Evolutionary conservation across 2,888 invertebrate genomes (phyloP).

Genomic region (Anthoptus insignis): DNA sequence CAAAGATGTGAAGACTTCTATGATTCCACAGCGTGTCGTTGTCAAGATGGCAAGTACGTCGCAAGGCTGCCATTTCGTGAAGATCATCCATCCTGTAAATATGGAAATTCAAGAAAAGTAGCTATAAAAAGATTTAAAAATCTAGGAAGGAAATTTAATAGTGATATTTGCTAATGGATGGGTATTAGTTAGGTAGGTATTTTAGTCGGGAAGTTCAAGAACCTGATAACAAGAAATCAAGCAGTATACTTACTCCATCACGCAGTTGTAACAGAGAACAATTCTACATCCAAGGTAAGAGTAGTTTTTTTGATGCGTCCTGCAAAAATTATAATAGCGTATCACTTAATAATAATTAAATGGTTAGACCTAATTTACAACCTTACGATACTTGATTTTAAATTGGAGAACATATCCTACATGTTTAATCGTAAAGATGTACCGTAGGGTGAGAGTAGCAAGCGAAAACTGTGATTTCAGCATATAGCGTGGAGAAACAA

Average conservation of each 20-base stretch:
- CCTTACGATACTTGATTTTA: conserved; percentile 49
- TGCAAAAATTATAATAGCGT: conserved; percentile 38
- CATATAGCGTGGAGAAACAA: conserved; percentile 39
- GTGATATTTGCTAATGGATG: conserved; percentile 37
- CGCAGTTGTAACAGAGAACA: conserved; percentile 48
- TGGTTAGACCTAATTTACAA: conserved; percentile 52
- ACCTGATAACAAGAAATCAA: conserved; percentile 18
- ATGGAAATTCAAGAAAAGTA: conserved; percentile 38
- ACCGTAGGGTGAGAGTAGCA: conserved; percentile 41
- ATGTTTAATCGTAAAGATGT: conserved; percentile 54
- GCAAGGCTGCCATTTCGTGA: conserved; percentile 47
- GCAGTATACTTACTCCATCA: conserved; percentile 54
- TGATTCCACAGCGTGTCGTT: conserved; percentile 36
- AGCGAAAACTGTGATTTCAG: conserved; percentile 38
- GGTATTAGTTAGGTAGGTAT: conserved; percentile 49
- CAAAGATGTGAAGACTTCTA: conserved; percentile 42
- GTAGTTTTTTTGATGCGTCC: conserved; percentile 46
- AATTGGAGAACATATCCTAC: conserved; percentile 45
- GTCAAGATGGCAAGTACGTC: conserved; percentile 42
- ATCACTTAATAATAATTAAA: conserved; percentile 48
- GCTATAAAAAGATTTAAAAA: conserved; percentile 41
- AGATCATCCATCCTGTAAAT: conserved; percentile 26
- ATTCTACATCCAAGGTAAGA: conserved; percentile 36
- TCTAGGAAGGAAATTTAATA: conserved; percentile 40
- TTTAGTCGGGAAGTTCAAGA: conserved; percentile 27